Conservation (phyloP, 64 coral and sea anemone species). For the Pocillopora verrucosa region DNA sequence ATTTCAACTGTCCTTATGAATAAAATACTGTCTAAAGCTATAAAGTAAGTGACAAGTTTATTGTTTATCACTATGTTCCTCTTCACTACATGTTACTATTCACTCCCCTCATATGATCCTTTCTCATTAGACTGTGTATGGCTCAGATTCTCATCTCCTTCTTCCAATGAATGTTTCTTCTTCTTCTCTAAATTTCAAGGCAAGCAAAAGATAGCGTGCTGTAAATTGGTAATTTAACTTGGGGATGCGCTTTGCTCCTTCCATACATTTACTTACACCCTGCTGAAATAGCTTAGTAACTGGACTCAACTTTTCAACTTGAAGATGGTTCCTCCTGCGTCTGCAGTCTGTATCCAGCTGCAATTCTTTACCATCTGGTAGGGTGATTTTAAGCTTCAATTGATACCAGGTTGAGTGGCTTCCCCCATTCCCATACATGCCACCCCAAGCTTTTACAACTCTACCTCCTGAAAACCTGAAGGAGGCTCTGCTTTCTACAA, state of each 20-base stretch:
- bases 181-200: slow-evolving; percentile 8
- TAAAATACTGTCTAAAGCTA: not conserved
- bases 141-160: not conserved
- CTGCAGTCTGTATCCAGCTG: slow-evolving; percentile 5
- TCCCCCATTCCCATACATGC: not conserved
- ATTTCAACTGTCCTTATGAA: too few species aligned
- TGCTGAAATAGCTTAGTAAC: slow-evolving; percentile 51
- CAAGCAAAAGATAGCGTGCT: slow-evolving; percentile 47
- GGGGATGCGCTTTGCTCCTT: slow-evolving; percentile 35
- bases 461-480: slow-evolving; percentile 1
- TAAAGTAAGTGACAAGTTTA: not conserved
- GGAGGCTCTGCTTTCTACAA: slow-evolving; percentile 14
- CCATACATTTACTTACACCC: slow-evolving; percentile 28
- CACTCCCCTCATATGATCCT: not conserved
- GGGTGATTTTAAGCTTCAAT: slow-evolving; percentile 22
- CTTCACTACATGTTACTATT: not conserved
- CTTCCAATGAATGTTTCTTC: slow-evolving; percentile 24
- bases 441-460: slow-evolving; percentile 29
- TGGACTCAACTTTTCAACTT: slow-evolving; percentile 24
- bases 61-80: not conserved
- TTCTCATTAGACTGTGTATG: not conserved
- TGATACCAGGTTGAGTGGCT: not conserved
- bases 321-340: not conserved
- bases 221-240: slow-evolving; percentile 37
- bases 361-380: slow-evolving; percentile 38